These are phyloP conservation scores for Leptodactylus fallax DNA, from an alignment of 2,797 vertebrate species.

Conservation along the genomic window DNA sequence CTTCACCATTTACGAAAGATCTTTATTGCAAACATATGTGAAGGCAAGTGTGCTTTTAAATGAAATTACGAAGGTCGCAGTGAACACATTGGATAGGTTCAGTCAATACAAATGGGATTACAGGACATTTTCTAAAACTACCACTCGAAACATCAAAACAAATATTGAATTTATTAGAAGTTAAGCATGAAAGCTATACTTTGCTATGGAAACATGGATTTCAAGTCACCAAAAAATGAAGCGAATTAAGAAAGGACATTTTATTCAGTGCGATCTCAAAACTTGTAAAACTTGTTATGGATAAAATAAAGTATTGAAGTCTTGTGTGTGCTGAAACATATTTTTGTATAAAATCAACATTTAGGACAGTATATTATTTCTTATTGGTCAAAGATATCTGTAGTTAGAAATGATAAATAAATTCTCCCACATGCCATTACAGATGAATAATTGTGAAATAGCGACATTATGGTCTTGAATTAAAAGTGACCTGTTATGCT, in stretches of 20 bases:
- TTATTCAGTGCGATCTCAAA: background rate
- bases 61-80: slow-evolving; percentile 56
- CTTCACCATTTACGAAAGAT: slow-evolving; percentile 46
- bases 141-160: slow-evolving; percentile 55
- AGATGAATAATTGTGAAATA: background rate
- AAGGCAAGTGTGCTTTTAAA: slow-evolving; percentile 56
- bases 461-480: background rate
- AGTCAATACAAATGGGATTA: slow-evolving; percentile 60
- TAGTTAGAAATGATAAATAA: background rate
- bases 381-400: background rate
- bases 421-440: background rate
- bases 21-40: slow-evolving; percentile 63
- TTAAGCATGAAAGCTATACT: slow-evolving; percentile 19
- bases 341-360: background rate
- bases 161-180: slow-evolving; percentile 42
- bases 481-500: too few species aligned
- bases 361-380: background rate
- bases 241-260: background rate
- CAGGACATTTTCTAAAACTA: slow-evolving; percentile 45
- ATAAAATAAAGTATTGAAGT: background rate
- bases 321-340: background rate
- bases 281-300: background rate
- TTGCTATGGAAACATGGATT: background rate
- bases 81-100: slow-evolving; percentile 53
- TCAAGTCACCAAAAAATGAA: background rate